Evolutionary conservation across 2,113 vertebrate genomes (phyloP).

Genomic region (Probosciger aterrimus): DNA sequence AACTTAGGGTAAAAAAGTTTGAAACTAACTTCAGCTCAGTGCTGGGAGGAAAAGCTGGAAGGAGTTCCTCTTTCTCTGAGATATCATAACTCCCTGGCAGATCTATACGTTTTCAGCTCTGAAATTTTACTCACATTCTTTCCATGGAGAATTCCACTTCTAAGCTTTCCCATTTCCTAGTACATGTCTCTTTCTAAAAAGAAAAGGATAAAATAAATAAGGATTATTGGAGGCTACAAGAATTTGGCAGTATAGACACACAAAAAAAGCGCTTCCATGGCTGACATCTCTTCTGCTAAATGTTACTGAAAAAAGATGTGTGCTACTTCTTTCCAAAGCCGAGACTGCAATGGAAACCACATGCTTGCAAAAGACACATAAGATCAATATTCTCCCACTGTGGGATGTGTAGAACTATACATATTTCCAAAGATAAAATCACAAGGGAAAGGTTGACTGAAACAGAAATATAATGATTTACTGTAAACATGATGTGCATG

Average conservation of each 20-base stretch:
- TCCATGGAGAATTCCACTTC: slow-evolving; percentile 81
- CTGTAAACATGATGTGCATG: not conserved
- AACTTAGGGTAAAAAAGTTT: not conserved
- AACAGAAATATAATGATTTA: not conserved
- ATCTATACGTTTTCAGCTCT: not conserved
- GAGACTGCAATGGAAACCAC: not conserved
- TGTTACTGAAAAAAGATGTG: not conserved
- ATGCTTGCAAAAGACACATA: not conserved
- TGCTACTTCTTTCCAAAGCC: not conserved
- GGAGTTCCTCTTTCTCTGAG: not conserved
- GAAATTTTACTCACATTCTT: slow-evolving; percentile 74
- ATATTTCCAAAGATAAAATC: not conserved
- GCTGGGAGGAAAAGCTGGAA: not conserved
- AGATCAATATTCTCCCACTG: not conserved
- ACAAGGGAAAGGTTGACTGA: not conserved
- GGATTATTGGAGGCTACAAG: not conserved
- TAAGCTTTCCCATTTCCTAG: slow-evolving; percentile 63
- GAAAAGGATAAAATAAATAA: not conserved
- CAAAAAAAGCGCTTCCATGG: not conserved
- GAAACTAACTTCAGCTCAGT: not conserved
- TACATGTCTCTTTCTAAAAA: slow-evolving; percentile 30
- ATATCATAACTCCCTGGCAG: not conserved
- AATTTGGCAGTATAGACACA: not conserved
- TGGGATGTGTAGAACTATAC: not conserved
- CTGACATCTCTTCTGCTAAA: not conserved